A percentile compares a stretch with the other conserved stretches of the same genome.
Evolutionary conservation across 1,140 invertebrate genomes (phyloP).

Genomic region (Eriosoma lanigerum): DNA sequence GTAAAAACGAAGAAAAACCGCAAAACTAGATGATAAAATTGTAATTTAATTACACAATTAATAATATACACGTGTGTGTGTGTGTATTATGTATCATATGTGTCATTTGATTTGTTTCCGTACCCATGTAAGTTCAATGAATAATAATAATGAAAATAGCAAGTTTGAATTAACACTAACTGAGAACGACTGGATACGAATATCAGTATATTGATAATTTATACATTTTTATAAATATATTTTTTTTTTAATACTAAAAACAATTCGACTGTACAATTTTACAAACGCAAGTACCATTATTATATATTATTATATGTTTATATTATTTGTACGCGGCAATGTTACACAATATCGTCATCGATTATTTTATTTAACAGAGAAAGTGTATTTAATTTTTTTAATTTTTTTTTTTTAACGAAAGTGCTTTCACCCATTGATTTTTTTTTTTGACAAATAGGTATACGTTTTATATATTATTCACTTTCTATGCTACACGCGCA

Average conservation of each 20-base stretch:
- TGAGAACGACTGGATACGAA: neutral
- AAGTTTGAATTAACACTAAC: neutral
- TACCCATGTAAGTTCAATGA: no score
- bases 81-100: no score
- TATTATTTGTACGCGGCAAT: neutral
- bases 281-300: neutral
- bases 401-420: neutral
- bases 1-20: neutral
- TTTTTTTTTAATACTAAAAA: no score
- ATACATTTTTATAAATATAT: no score
- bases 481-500: conserved; percentile 31
- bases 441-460: conserved; percentile 9
- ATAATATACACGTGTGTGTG: no score
- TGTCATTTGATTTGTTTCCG: neutral
- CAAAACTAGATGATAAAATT: no score
- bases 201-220: neutral
- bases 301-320: neutral
- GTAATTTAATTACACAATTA: no score
- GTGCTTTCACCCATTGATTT: conserved; percentile 42
- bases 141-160: no score
- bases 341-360: conserved; percentile 7
- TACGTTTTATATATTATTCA: neutral
- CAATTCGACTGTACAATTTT: no score
- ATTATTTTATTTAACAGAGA: conserved; percentile 30
- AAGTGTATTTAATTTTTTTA: conserved; percentile 6